Evolutionary conservation across 2,113 vertebrate genomes (phyloP).

Genomic region (Cyphomyrus discorhynchus): DNA sequence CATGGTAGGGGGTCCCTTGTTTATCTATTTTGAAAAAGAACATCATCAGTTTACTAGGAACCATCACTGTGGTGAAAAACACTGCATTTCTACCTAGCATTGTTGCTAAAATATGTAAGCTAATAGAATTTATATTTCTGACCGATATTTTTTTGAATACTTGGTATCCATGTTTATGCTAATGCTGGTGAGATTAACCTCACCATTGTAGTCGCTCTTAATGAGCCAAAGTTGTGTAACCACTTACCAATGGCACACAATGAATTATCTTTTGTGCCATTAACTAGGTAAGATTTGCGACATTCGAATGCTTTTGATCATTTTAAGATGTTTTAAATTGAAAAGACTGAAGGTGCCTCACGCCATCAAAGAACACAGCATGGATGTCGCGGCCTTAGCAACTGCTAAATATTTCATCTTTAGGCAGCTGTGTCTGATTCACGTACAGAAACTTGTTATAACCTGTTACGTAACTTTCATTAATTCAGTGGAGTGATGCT

Average conservation of each 20-base stretch:
- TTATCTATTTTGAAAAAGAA: not conserved
- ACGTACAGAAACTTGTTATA: not conserved
- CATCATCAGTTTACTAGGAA: not conserved
- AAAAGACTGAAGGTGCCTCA: not conserved
- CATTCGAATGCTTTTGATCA: not conserved
- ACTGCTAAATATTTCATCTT: not conserved
- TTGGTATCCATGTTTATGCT: not conserved
- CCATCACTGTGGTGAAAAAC: not conserved
- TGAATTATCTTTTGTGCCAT: not conserved
- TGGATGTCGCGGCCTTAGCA: not conserved
- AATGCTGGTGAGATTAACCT: not conserved
- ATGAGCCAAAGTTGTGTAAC: not conserved
- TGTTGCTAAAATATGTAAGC: not conserved
- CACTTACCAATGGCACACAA: not conserved
- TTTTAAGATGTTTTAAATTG: not conserved
- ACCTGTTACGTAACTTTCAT: not conserved
- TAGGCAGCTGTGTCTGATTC: not conserved
- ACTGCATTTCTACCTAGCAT: not conserved
- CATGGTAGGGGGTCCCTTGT: not conserved
- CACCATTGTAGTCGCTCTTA: not conserved
- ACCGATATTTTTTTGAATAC: not conserved
- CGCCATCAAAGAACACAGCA: not conserved
- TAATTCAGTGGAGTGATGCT: not conserved
- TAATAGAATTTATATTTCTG: not conserved
- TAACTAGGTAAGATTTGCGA: not conserved